phyloP scores from a whole-genome alignment of 2,797 vertebrate species.

The Iguana delicatissima region DNA sequence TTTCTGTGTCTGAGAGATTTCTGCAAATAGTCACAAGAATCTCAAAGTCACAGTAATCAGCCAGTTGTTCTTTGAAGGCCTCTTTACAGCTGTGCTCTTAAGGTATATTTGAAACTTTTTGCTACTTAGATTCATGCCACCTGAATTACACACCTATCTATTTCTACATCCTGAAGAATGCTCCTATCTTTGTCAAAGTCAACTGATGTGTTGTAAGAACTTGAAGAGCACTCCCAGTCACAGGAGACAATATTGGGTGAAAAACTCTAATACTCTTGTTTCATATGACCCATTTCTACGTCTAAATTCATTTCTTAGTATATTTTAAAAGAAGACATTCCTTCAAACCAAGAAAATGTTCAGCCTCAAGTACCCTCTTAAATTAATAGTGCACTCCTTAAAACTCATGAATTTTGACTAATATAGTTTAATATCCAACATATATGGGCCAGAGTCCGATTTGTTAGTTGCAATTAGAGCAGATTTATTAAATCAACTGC shows the following conservation, averaged over 20 bases:
- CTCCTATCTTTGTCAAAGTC: too few relatives aligned
- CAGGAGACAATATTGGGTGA: too few relatives aligned
- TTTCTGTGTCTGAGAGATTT: neutral
- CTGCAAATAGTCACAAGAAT: neutral
- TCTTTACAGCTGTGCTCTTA: neutral
- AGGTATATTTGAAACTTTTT: neutral
- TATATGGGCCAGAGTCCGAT: too few relatives aligned
- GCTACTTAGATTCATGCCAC: neutral
- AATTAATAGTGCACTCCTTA: neutral
- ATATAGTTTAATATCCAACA: neutral
- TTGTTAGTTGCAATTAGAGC: too few relatives aligned
- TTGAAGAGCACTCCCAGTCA: too few relatives aligned
- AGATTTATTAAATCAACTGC: too few relatives aligned
- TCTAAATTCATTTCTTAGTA: neutral
- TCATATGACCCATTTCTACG: neutral
- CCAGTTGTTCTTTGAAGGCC: neutral
- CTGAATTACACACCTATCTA: neutral
- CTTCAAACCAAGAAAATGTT: neutral
- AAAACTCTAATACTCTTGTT: neutral
- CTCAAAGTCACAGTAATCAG: neutral
- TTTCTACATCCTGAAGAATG: too few relatives aligned
- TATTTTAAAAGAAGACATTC: neutral
- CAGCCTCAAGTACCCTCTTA: neutral
- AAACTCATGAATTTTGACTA: neutral
- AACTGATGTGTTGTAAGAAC: too few relatives aligned